phyloP scores from a whole-genome alignment of 2,888 invertebrate genomes.

The Rotaria macrura region DNA sequence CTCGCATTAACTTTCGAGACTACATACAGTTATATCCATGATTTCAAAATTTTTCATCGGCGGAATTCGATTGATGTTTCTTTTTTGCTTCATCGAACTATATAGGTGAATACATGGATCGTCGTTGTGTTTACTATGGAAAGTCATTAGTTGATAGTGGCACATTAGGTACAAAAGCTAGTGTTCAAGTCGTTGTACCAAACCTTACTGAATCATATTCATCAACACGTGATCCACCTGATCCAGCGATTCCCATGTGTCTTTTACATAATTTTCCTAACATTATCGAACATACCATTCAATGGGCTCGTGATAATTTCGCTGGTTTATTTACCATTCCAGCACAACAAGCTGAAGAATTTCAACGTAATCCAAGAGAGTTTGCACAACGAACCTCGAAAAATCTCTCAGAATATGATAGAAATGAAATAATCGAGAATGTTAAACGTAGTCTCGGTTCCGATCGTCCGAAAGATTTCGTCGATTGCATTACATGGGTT shows the following conservation, averaged over 20 bases:
- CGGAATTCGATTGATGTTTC: too few species aligned
- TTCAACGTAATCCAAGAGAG: conserved; percentile 36
- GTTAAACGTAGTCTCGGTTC: conserved; percentile 9
- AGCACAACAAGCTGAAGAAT: conserved; percentile 55
- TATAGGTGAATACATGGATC: conserved; percentile 74
- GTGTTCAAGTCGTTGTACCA: conserved; percentile 82
- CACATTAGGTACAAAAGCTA: conserved; percentile 91
- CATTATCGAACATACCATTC: conserved; percentile 69
- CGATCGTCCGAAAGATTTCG: conserved; percentile 18
- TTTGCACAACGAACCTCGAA: conserved; percentile 19
- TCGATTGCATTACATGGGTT: conserved; percentile 29
- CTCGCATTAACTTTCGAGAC: too few species aligned
- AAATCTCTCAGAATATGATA: neutral
- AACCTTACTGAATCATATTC: conserved; percentile 92
- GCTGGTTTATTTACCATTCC: conserved; percentile 85
- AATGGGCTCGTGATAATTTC: conserved; percentile 57
- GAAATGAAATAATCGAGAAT: conserved; percentile 15
- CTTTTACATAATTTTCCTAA: conserved; percentile 98
- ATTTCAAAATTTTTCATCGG: too few species aligned
- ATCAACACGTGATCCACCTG: conserved; percentile 87
- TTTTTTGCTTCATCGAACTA: too few species aligned
- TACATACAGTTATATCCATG: too few species aligned
- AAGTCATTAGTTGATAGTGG: conserved; percentile 92
- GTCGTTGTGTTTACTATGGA: conserved; percentile 88
- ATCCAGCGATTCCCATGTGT: conserved; percentile 94